These are phyloP conservation scores for Plebejus melissa DNA, from an alignment of 2,888 invertebrate genomes.

Conservation along the genomic window DNA sequence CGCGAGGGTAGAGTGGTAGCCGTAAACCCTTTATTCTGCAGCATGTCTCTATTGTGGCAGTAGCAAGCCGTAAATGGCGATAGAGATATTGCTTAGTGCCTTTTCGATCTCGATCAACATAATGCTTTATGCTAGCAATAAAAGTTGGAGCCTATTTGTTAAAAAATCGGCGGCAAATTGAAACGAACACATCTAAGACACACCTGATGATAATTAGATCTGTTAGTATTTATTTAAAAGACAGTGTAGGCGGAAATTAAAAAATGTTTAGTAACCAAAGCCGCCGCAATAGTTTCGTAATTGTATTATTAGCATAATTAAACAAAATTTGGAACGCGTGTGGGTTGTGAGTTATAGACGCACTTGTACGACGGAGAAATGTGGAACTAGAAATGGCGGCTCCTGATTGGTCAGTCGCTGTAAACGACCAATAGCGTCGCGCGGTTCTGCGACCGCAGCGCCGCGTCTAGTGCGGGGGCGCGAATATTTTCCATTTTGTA, in stretches of 20 bases:
- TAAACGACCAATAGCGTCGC: not conserved
- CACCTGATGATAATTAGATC: not conserved
- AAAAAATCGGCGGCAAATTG: not conserved
- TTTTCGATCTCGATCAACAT: not conserved
- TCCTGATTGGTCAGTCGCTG: not conserved
- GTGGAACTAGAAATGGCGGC: not conserved
- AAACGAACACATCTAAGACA: not conserved
- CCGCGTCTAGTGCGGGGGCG: conserved; percentile 4
- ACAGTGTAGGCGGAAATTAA: conserved; percentile 18
- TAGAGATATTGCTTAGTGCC: not conserved
- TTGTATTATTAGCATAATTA: conserved; percentile 23
- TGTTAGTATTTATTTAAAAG: conserved; percentile 9
- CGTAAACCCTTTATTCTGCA: not conserved
- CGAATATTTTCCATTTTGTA: conserved; percentile 4
- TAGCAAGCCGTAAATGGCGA: not conserved
- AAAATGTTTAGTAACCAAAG: conserved; percentile 20
- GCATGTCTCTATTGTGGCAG: not conserved
- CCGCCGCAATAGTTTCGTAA: conserved; percentile 14
- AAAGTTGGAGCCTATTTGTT: not conserved
- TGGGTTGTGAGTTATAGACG: conserved; percentile 13
- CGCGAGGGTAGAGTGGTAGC: not conserved
- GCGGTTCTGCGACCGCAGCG: not conserved
- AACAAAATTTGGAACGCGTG: conserved; percentile 11
- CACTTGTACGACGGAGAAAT: not conserved
- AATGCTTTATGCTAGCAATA: not conserved